A percentile compares a stretch with the other conserved stretches of the same genome.
phyloP scores from a whole-genome alignment of 1,140 invertebrate genomes.

The Camponotus floridanus region DNA sequence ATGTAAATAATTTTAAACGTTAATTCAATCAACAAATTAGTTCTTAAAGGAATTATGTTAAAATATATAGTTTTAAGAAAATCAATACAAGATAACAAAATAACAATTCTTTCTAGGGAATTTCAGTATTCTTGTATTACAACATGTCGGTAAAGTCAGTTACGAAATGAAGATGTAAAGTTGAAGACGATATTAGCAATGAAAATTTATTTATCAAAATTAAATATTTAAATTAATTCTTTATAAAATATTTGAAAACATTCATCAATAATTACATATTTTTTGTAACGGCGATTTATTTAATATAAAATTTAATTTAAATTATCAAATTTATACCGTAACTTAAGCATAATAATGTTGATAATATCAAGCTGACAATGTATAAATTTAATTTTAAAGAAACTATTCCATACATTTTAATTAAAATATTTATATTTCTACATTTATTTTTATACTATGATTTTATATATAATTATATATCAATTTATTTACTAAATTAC shows the following conservation, averaged over 20 bases:
- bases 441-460: too few species aligned
- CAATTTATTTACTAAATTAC: too few species aligned
- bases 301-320: background rate
- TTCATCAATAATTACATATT: slow-evolving; percentile 1
- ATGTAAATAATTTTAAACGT: background rate
- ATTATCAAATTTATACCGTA: background rate
- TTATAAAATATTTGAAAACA: background rate
- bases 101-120: slow-evolving; percentile 23
- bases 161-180: background rate
- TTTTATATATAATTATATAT: too few species aligned
- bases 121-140: slow-evolving; percentile 26
- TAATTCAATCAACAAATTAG: background rate
- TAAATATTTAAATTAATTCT: slow-evolving; percentile 8
- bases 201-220: background rate
- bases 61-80: background rate
- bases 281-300: background rate
- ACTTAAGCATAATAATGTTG: background rate
- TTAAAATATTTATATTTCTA: too few species aligned
- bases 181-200: background rate
- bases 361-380: background rate
- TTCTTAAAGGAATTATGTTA: background rate
- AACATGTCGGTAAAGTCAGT: slow-evolving; percentile 35
- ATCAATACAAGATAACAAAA: background rate
- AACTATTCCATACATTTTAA: too few species aligned
- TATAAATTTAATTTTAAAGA: background rate